Conservation (phyloP, 2,888 invertebrate species). For the Prosapia bicincta region DNA sequence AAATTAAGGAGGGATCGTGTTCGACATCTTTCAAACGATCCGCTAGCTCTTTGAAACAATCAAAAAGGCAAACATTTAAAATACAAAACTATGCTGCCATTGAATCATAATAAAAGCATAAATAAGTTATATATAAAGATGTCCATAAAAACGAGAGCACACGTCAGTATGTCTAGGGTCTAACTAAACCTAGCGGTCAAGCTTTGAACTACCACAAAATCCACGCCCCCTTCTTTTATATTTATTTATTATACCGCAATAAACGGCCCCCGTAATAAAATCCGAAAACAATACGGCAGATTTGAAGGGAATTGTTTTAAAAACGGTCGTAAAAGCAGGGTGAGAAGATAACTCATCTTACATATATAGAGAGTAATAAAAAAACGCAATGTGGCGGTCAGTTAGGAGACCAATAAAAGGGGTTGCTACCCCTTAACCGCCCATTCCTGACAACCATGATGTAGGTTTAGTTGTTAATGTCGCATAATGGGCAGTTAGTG, state of each 20-base stretch:
- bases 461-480: not conserved
- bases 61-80: no score
- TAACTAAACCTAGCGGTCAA: no score
- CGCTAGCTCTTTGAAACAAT: no score
- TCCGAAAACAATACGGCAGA: slow-evolving; percentile 7
- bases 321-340: slow-evolving; percentile 12
- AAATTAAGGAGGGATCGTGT: no score
- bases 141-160: no score
- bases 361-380: not conserved
- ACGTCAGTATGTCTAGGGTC: no score
- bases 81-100: no score
- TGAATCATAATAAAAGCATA: no score
- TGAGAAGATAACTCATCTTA: not conserved
- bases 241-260: not conserved
- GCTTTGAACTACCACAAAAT: no score
- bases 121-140: no score
- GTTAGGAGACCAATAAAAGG: not conserved
- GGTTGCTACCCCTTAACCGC: not conserved
- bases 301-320: slow-evolving; percentile 20
- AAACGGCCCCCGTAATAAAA: not conserved
- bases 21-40: no score
- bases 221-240: not conserved
- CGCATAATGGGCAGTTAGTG: not conserved
- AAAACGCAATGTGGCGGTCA: not conserved
- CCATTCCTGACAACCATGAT: not conserved